Base-by-base conservation (phyloP, 2,888 invertebrate species). In the Drosophila mercatorum region DNA sequence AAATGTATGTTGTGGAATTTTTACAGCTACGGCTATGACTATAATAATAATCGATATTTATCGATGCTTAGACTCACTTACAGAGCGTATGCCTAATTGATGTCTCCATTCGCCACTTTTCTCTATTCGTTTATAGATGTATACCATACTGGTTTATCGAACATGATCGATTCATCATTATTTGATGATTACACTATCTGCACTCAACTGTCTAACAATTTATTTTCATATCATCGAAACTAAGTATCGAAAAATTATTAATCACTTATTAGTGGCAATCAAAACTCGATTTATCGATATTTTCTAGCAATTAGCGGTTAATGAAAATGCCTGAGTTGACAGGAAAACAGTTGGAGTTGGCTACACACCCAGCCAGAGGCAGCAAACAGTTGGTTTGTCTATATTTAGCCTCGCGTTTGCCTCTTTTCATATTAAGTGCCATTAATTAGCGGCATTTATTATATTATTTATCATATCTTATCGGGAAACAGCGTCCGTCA, bases 361-460 rank as follows among this genome's bases (percentile, higher is more conserved):
- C 31, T 7, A 40, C 31, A 40, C 46, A 8, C 44, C 38, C 26
- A 34, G 38, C 11, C 26, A 46, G 44, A 34, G 26, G 31, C n/a
- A 2, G 22, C 17, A 22, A 31, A 34, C 44, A 11, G 46, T 58
- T 70, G 47, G 17, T 49, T 41, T 40, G 28, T 52, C 51, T 72
- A 34, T 36, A 59, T 59, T 49, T 59, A 59, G 40, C 40, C 28
- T 8, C 5, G 52, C 34, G 10, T 26, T 61, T 51, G 41, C 28
- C 26, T 31, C 53, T 49, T 57, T 46, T 49, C 43, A 66, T 77
- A 77, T 70, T 65, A 60, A 66, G 72, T 77, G 81, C 64, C 64
- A 66, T 81, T 78, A 81, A 81, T 78, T 81, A 81, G 78, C 78
- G 68, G 68, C 78, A 64, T 60, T 81, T 78, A 64, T 64, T 67